These are phyloP conservation scores for Stictonetta naevosa DNA, from an alignment of 2,113 vertebrate genomes.

Conservation along the genomic window DNA sequence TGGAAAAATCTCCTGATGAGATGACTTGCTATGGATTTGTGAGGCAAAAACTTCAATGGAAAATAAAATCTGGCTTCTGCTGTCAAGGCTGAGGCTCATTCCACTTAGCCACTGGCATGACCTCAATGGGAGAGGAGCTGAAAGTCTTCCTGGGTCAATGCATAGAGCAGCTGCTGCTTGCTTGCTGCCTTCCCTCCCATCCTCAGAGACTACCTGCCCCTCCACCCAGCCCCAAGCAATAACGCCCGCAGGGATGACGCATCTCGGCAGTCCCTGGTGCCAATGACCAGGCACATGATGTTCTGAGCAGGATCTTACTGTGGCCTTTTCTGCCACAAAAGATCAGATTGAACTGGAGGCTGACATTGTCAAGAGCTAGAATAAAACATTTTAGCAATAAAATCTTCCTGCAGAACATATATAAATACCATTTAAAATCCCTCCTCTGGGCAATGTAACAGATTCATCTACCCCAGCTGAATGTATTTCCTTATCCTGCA, in stretches of 20 bases:
- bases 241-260: not conserved
- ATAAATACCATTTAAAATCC: constrained; percentile 36
- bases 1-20: not conserved
- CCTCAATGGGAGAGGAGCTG: not conserved
- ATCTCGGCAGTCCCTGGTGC: not conserved
- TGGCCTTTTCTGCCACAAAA: not conserved
- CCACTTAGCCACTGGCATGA: not conserved
- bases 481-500: constrained; percentile 2
- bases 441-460: constrained; percentile 26
- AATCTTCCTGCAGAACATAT: constrained; percentile 15
- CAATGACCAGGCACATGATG: not conserved
- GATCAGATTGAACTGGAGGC: not conserved
- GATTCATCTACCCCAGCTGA: not conserved
- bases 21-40: constrained; percentile 27
- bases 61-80: constrained; percentile 26
- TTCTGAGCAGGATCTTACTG: not conserved
- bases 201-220: constrained; percentile 19
- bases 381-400: constrained; percentile 14
- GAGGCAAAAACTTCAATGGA: constrained; percentile 1
- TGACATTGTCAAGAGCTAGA: constrained; percentile 8
- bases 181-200: not conserved
- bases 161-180: not conserved
- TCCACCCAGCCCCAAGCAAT: not conserved
- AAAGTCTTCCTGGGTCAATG: not conserved
- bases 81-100: not conserved